phyloP scores from a whole-genome alignment of 2,888 invertebrate genomes.

The Drosophila mulleri region DNA sequence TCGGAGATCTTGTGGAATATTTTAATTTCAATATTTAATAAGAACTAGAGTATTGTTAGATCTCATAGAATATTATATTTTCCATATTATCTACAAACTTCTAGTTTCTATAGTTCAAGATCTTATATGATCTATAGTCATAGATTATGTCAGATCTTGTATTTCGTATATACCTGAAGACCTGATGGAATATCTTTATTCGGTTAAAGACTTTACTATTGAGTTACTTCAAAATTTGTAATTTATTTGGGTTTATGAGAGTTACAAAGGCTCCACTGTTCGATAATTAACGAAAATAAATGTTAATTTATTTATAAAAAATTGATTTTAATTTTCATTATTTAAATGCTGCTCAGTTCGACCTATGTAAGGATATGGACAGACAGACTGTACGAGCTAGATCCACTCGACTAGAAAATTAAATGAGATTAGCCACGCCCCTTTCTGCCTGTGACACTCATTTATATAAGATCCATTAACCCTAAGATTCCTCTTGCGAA shows the following conservation, averaged over 20 bases:
- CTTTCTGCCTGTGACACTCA: background rate
- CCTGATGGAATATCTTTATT: background rate
- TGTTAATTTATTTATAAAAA: background rate
- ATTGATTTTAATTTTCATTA: background rate
- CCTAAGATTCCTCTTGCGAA: background rate
- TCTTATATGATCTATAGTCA: background rate
- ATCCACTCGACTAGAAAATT: background rate
- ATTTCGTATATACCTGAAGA: background rate
- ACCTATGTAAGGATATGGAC: no score
- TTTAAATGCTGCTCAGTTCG: no score
- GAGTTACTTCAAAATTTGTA: background rate
- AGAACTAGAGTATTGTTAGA: background rate
- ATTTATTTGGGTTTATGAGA: background rate
- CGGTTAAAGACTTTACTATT: background rate
- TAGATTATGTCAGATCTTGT: conserved; percentile 1
- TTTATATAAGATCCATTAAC: background rate
- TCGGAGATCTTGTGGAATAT: background rate
- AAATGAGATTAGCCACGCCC: background rate
- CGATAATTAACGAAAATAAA: background rate
- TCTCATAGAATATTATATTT: background rate
- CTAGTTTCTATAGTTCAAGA: background rate
- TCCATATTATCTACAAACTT: background rate
- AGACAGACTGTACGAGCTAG: no score
- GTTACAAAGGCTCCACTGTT: background rate
- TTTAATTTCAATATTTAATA: background rate